A percentile compares a stretch with the other conserved stretches of the same genome.
These are phyloP conservation scores for Engraulis encrasicolus DNA, from an alignment of 2,113 vertebrate species.

Conservation along the genomic window DNA sequence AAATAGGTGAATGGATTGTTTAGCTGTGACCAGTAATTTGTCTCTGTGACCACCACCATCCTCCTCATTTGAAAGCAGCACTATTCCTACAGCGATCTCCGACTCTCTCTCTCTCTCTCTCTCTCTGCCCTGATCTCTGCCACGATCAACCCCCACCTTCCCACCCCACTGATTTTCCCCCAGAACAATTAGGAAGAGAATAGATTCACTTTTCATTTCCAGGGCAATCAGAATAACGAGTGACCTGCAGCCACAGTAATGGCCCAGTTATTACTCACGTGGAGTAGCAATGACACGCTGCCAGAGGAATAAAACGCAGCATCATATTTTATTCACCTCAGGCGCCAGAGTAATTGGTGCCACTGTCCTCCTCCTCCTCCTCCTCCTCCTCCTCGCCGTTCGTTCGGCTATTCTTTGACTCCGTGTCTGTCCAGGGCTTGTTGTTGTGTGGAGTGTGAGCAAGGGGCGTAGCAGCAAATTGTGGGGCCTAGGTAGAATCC, in stretches of 20 bases:
- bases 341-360: conserved; percentile 41
- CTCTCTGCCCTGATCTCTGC: not conserved
- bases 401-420: not conserved
- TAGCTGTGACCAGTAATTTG: not conserved
- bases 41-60: not conserved
- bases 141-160: not conserved
- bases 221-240: conserved; percentile 56
- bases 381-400: too few relatives aligned
- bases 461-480: too few relatives aligned
- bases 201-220: conserved; percentile 51
- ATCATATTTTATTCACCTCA: conserved; percentile 76
- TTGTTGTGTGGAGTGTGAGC: too few relatives aligned
- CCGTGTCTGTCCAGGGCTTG: too few relatives aligned
- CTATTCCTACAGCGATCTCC: not conserved
- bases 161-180: not conserved
- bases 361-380: not conserved
- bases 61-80: not conserved
- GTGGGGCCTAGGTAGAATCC: too few relatives aligned
- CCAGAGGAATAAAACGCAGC: conserved; percentile 62
- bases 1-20: not conserved
- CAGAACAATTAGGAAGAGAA: conserved; percentile 42
- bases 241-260: conserved; percentile 58
- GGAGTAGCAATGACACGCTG: conserved; percentile 54
- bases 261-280: conserved; percentile 61
- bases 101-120: too few relatives aligned